Evolutionary conservation across 2,888 invertebrate species (phyloP), one percentile per base, ranked within the genome.

Genomic region (Azorinus chamasolen): DNA sequence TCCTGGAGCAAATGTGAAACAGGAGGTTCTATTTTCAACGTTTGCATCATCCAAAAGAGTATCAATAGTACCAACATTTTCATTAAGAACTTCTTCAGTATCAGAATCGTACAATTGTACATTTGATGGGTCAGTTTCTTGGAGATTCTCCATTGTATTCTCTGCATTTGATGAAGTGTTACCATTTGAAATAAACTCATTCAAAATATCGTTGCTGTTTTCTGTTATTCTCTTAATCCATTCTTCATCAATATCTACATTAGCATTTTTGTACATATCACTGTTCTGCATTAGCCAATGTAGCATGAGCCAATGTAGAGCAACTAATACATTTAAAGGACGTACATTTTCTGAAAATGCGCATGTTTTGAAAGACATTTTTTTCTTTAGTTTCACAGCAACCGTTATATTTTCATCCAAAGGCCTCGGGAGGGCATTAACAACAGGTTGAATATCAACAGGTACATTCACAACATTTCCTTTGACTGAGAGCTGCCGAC

Each of bases 381-480:
- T 77, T 32, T 76, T 70, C 48, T 83, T 83, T n/a, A 83, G 48
- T 50, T 79, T 65, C 2, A 79, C 61, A 41, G 68, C 27, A 55
- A 83, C 58, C 51, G 72, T 79, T 10, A 58, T 63, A 37, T 69
- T 32, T 39, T 72, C 70, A 73, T 59, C 69, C 18, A 73, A 22
- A 20, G 55, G 51, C 32, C 32, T 32, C 10, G 32, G 32, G 4
- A 32, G 10, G 10, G 32, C 32, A 32, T 32, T 10, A 32, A 32
- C 76, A 24, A 55, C 76, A 43, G 72, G 68, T 39, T 72, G 72
- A n/a, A 79, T 65, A 63, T 83, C 79, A 46, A 69, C 66, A 24
- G 83, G 83, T 12, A 76, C 73, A 76, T 79, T 32, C 73, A n/a
- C 79, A 71, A 75, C 24, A 24, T 53, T 53, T 57, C 83, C 74